phyloP scores from a whole-genome alignment of 1,140 invertebrate genomes.

The Aporrectodea caliginosa region DNA sequence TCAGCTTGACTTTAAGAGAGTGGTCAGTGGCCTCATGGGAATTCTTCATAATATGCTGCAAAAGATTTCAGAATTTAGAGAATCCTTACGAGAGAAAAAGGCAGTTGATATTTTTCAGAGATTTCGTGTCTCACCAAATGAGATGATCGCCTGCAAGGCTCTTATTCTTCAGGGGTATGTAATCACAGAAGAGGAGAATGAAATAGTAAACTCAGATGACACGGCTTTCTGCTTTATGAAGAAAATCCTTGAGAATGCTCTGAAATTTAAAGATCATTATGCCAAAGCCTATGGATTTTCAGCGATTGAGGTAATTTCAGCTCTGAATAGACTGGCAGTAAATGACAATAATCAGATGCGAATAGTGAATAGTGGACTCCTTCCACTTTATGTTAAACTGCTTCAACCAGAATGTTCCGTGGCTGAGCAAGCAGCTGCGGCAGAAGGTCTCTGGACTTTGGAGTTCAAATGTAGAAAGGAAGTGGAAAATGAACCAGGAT shows the following conservation, averaged over 20 bases:
- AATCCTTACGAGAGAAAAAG: background rate
- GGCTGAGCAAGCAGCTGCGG: background rate
- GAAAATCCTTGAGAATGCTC: constrained; percentile 1
- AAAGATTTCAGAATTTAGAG: background rate
- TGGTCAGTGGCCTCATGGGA: background rate
- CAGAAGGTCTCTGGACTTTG: constrained; percentile 29
- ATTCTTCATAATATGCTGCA: constrained; percentile 1
- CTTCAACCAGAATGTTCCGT: constrained; percentile 1
- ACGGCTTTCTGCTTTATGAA: constrained; percentile 21
- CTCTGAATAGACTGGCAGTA: constrained; percentile 25
- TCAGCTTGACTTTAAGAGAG: background rate
- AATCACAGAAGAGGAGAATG: constrained; percentile 32
- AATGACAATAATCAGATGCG: constrained; percentile 27
- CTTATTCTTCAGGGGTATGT: constrained; percentile 20
- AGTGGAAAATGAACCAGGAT: constrained; percentile 12
- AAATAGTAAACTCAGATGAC: constrained; percentile 28
- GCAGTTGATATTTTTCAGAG: background rate
- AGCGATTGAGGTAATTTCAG: constrained; percentile 24
- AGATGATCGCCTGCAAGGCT: background rate
- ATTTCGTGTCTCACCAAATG: background rate
- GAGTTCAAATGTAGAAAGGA: constrained; percentile 29
- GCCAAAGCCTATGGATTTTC: constrained; percentile 5
- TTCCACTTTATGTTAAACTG: background rate
- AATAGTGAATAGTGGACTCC: constrained; percentile 12
- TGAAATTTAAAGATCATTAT: background rate